Percentiles rank a stretch among this genome's conserved stretches.
Conservation (phyloP, 2,113 vertebrate species). For the Onychorhynchus coronatus region DNA sequence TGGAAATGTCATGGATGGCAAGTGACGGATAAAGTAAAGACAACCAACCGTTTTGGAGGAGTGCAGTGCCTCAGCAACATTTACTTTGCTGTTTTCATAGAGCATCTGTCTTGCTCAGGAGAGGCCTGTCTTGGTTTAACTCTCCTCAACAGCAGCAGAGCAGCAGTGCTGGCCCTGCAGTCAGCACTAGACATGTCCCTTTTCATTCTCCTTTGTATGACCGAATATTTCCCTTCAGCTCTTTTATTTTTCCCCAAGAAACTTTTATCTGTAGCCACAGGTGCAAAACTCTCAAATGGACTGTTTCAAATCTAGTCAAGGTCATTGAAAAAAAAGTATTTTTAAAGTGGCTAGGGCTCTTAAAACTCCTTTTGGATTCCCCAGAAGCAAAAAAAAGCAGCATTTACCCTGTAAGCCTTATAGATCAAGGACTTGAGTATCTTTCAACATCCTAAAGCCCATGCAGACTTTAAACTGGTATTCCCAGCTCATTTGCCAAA, state of each 20-base stretch:
- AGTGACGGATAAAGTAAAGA: constrained; percentile 15
- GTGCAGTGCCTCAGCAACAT: background rate
- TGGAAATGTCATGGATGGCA: constrained; percentile 42
- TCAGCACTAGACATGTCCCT: background rate
- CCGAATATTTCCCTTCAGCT: background rate
- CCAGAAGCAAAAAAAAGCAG: constrained; percentile 58
- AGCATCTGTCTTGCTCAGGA: constrained; percentile 8
- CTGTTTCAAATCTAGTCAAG: constrained; percentile 66
- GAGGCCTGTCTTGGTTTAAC: constrained; percentile 31
- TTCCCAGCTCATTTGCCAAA: constrained; percentile 59
- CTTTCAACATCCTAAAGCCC: constrained; percentile 51
- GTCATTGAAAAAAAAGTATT: constrained; percentile 59
- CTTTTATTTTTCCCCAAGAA: constrained; percentile 42
- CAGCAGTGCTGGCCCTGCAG: background rate
- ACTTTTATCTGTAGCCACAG: constrained; percentile 55
- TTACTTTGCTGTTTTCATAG: background rate
- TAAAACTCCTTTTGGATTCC: constrained; percentile 64
- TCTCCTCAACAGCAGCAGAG: background rate
- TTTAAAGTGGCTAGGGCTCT: constrained; percentile 47
- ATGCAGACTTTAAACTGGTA: constrained; percentile 54
- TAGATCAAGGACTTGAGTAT: constrained; percentile 51
- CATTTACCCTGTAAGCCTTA: constrained; percentile 50
- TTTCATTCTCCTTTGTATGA: constrained; percentile 20
- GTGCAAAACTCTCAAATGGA: constrained; percentile 49
- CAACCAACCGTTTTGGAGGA: constrained; percentile 17